Evolutionary conservation across 1,140 invertebrate species (phyloP), one percentile per base, ranked within the genome.

Genomic region (Mizuhopecten yessoensis): DNA sequence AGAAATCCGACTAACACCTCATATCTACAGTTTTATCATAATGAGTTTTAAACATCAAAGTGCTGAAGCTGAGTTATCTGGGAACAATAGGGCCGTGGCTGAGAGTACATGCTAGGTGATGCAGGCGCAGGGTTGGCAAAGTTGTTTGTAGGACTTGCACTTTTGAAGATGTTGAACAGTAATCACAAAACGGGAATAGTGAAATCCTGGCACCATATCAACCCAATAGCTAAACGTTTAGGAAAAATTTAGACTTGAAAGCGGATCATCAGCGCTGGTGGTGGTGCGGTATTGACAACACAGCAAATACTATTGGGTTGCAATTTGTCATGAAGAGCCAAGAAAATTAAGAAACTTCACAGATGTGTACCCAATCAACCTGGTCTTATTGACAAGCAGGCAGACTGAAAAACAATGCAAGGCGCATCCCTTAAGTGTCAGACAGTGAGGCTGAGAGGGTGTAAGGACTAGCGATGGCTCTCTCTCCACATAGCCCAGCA

Each of bases 311-410:
- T 75, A 75, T 75, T 75, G 57, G 57, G 57, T 75, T 75, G 57
- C 57, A 75, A 75, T 75, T 75, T 75, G 57, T 75, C 57, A 75
- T 75, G 57, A 29, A 75, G 57, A 75, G 57, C n/a, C 57, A 75
- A 75, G 57, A 75, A 75, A 75, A 75, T 75, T 75, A n/a, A 75
- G 57, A 75, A 75, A 75, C 57, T 75, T 75, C 57, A 75, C 57
- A 75, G 57, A 75, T 75, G 57, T 1, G 57, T 75, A 75, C 57
- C 57, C 57, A 75, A 75, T 75, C 57, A 75, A 75, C 57, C 57
- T 75, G 57, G 57, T 75, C 23, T 29, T 75, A 75, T 29, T 75
- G 57, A 75, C 57, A 75, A 75, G 57, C 57, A 17, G 23, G 57
- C 57, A 75, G 57, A 75, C 57, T 75, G 57, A 75, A 75, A 75